Base-by-base conservation (phyloP, 2,888 invertebrate genomes). In the Minunthozetes semirufus region DNA sequence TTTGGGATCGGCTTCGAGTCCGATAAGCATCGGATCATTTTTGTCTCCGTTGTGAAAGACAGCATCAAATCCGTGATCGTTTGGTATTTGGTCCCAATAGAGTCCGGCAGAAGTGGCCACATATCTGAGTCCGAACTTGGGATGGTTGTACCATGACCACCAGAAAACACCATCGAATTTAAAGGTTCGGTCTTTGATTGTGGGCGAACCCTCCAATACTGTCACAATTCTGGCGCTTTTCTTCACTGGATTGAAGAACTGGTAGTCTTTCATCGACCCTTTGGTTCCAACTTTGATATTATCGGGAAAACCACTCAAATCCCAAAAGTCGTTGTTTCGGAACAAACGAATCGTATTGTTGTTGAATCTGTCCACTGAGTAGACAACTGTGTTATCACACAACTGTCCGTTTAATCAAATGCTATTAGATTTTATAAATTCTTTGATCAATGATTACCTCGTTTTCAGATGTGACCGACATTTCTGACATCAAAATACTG, bases 1-100 rank as follows among this genome's bases (percentile, higher is more conserved):
- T n/a, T 19, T 17, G 9, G 19, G n/a, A 19, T 53, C 19, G 3
- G 53, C n/a, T 19, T 53, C 61, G 5, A 61, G 27, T 29, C 61
- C 61, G 9, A 61, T 61, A 13, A 61, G 27, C 61, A 61, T 61
- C 27, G 61, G 61, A n/a, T 61, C 33, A 13, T 6, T 29, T 61
- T 61, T 27, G 33, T 61, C 33, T 61, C 29, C 61, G 33, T 61
- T 61, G n/a, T 61, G 61, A 25, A 61, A 61, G 33, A 33, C 61
- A 29, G 61, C 33, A 33, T 11, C 33, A 15, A 61, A 61, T 6
- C 61, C 61, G n/a, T 29, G 13, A 11, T 13, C n/a, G 9, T 29
- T n/a, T 1, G 61, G 61, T 4, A 61, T 29, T 27, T 61, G n/a
- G 13, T 61, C 29, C 61, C 61, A 61, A 61, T 61, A 61, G 29